These are phyloP conservation scores for Porites lobata DNA, from an alignment of 92 coral and sea anemone genomes.

Conservation along the genomic window DNA sequence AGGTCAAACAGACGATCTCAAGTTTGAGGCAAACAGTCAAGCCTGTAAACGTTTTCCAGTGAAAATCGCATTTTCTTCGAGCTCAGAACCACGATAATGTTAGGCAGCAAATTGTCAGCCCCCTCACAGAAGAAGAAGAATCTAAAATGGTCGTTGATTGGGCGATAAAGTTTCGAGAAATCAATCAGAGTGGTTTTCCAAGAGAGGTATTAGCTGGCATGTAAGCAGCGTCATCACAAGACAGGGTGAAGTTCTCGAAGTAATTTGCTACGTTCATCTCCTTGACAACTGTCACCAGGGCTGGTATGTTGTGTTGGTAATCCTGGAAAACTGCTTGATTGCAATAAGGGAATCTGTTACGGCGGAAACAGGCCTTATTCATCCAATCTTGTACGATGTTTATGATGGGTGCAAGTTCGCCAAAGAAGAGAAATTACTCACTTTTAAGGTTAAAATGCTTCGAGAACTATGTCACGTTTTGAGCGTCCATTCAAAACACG, in stretches of 20 bases:
- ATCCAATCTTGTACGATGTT: conserved; percentile 47
- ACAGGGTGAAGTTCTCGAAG: conserved; percentile 37
- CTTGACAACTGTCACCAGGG: conserved; percentile 65
- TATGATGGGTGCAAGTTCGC: conserved; percentile 43
- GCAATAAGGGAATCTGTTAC: background rate
- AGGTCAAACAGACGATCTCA: conserved; percentile 12
- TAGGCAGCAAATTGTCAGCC: conserved; percentile 33
- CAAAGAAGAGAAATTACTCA: conserved; percentile 6
- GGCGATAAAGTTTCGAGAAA: conserved; percentile 72
- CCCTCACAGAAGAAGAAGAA: conserved; percentile 46
- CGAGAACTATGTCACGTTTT: conserved; percentile 48
- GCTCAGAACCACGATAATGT: conserved; percentile 66
- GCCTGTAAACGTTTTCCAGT: conserved; percentile 38
- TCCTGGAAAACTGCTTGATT: conserved; percentile 31
- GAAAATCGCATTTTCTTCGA: conserved; percentile 65
- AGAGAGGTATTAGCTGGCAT: conserved; percentile 70
- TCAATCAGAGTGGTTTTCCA: conserved; percentile 67
- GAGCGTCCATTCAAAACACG: conserved; percentile 10
- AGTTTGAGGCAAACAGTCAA: conserved; percentile 50
- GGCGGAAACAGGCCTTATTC: conserved; percentile 26
- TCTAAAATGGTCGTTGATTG: conserved; percentile 63
- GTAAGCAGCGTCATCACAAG: conserved; percentile 57
- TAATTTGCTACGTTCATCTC: conserved; percentile 63
- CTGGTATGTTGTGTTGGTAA: conserved; percentile 62
- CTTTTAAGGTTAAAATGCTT: conserved; percentile 46